These are phyloP conservation scores for Lasioglossum morio DNA, from an alignment of 2,888 invertebrate genomes.

Conservation along the genomic window DNA sequence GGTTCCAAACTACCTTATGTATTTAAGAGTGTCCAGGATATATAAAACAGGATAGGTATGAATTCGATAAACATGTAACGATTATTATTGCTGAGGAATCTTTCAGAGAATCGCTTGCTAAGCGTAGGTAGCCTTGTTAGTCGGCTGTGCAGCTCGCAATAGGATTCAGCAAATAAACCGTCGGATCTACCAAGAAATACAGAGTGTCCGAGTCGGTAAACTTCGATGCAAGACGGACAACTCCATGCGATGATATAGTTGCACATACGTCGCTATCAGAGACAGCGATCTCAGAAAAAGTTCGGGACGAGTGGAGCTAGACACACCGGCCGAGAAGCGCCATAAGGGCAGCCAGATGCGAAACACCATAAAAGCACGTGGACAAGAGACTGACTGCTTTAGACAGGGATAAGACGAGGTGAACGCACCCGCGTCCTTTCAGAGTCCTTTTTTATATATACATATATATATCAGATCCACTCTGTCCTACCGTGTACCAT, in stretches of 20 bases:
- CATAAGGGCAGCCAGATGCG: conserved; percentile 43
- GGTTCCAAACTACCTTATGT: no score
- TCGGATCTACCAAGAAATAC: background rate
- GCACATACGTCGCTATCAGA: conserved; percentile 7
- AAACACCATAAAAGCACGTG: conserved; percentile 59
- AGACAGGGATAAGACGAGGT: conserved; percentile 57
- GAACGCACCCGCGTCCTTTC: conserved; percentile 66
- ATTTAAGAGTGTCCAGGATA: no score
- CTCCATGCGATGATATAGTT: background rate
- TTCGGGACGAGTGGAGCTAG: conserved; percentile 26
- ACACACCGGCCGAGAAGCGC: conserved; percentile 7
- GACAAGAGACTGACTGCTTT: conserved; percentile 39
- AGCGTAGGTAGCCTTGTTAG: background rate
- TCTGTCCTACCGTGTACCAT: conserved; percentile 59
- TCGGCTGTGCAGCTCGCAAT: background rate
- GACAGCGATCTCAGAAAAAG: conserved; percentile 26
- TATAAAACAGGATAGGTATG: background rate
- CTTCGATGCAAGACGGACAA: background rate
- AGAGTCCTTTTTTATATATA: conserved; percentile 67
- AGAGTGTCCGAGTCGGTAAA: background rate
- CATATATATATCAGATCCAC: conserved; percentile 51
- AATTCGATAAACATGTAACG: background rate
- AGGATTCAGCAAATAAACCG: background rate
- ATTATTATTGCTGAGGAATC: background rate
- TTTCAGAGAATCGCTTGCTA: background rate